Conservation (phyloP, 2,888 invertebrate species). For the Halictus quadricinctus region DNA sequence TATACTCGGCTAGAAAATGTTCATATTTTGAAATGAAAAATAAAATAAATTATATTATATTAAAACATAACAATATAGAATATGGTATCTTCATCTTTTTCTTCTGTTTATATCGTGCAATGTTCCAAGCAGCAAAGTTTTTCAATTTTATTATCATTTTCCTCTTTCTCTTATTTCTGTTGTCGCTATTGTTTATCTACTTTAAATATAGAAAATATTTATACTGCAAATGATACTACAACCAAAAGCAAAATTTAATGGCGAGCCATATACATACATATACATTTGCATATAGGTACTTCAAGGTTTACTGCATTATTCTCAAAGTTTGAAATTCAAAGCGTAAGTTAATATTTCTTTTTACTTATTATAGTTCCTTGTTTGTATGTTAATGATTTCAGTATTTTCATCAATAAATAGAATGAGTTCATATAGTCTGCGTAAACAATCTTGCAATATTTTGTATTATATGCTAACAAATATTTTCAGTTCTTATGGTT, state of each 20-base stretch:
- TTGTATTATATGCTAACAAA: not conserved
- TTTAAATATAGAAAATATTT: conserved; percentile 9
- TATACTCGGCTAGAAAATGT: not conserved
- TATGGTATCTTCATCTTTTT: conserved; percentile 14
- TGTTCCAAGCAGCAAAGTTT: conserved; percentile 1
- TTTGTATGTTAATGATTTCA: not conserved
- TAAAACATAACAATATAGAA: not conserved
- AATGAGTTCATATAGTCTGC: not conserved
- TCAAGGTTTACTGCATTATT: conserved; percentile 18
- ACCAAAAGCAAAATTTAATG: not conserved
- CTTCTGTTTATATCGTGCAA: conserved; percentile 16
- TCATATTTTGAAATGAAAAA: not conserved
- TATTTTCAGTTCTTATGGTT: not conserved
- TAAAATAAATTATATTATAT: not conserved
- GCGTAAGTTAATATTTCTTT: not conserved
- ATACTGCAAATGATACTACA: not conserved
- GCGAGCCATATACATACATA: not conserved
- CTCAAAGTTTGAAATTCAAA: not conserved
- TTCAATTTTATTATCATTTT: not conserved
- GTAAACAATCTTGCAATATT: not conserved
- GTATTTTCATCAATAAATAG: not conserved
- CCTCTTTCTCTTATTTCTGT: not conserved
- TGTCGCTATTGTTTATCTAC: not conserved
- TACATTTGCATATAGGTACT: conserved; percentile 25
- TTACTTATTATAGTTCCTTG: not conserved